Base-by-base conservation (phyloP, 2,888 invertebrate genomes). In the Gymnocheta viridis region DNA sequence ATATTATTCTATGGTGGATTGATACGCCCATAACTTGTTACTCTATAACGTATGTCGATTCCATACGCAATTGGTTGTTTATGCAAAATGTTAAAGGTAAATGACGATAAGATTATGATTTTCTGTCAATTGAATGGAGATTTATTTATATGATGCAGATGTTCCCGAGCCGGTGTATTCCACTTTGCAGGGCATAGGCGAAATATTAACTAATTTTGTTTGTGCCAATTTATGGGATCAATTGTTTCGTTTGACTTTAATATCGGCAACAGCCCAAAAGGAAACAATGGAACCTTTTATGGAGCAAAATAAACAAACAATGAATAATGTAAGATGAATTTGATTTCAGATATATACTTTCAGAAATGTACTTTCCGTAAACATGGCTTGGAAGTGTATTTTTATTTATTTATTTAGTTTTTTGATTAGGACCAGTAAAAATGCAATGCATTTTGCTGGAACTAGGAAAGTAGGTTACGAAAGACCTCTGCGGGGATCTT, bases 1-100 rank as follows among this genome's bases (percentile, higher is more conserved):
- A 97, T 88, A 94, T 96, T 22, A 94, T 97, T 24, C 92, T 97
- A 0, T 97, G 97, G 97, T 96, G 96, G 96, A 95, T 95, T 1
- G 93, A 95, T 12, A 95, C 94, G 85, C 95, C 96, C 0, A 91
- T 96, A 54, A 95, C 95, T 14, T 94, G 94, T 77, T 91, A 90
- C 44, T 89, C 89, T n/a, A 84, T 91, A n/a, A 87, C 87, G 0
- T 88, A 91, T 60, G 89, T 91, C 3, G 91, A 91, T 35, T 89
- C 90, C 24, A 89, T 91, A 82, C 87, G 91, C n/a, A 87, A 88
- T 72, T 90, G 90, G 89, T 86, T 91, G 2, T 87, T 88, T 69
- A 86, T 87, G 67, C 90, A 91, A 79, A 89, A 81, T 69, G 87
- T 87, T 3, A 87, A 88, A 85, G 91, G 91, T 91, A 78, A 62